Evolutionary conservation across 2,888 invertebrate genomes (phyloP).

Genomic region (Cryptus armator): DNA sequence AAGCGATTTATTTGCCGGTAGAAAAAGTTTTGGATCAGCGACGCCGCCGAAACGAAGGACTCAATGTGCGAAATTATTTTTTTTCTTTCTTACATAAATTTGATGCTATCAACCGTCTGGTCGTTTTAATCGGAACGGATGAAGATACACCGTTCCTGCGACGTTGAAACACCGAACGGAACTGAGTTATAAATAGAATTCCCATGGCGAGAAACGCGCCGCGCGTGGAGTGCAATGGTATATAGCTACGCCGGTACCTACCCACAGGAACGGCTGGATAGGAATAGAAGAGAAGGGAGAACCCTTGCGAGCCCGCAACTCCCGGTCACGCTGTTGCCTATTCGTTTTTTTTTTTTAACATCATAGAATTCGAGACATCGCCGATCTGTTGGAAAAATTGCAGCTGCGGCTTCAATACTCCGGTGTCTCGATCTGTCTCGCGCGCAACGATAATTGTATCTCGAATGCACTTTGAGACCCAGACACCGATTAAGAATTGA

Average conservation of each 20-base stretch:
- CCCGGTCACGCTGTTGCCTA: neutral
- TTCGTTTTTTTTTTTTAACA: neutral
- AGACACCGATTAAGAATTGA: neutral
- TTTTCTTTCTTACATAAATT: neutral
- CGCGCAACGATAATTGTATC: neutral
- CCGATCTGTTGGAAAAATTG: too few relatives aligned
- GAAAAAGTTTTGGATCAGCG: neutral
- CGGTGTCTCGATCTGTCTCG: neutral
- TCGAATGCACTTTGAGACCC: slow-evolving; percentile 13
- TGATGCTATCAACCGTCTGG: neutral
- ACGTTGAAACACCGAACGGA: slow-evolving; percentile 49
- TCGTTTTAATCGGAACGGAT: neutral
- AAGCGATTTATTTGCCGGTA: too few relatives aligned
- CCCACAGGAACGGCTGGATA: slow-evolving; percentile 21
- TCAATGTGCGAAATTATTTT: neutral
- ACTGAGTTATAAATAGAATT: slow-evolving; percentile 63
- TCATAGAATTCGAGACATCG: neutral
- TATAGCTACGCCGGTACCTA: neutral
- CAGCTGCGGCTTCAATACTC: too few relatives aligned
- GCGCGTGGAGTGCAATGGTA: neutral
- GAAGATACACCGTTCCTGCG: neutral
- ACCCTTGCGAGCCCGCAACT: neutral
- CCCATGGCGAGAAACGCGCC: slow-evolving; percentile 12
- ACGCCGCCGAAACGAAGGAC: neutral
- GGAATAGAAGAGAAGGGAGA: slow-evolving; percentile 8